Base-by-base conservation (phyloP, 2,797 vertebrate genomes). In the Diplodus sargus region DNA sequence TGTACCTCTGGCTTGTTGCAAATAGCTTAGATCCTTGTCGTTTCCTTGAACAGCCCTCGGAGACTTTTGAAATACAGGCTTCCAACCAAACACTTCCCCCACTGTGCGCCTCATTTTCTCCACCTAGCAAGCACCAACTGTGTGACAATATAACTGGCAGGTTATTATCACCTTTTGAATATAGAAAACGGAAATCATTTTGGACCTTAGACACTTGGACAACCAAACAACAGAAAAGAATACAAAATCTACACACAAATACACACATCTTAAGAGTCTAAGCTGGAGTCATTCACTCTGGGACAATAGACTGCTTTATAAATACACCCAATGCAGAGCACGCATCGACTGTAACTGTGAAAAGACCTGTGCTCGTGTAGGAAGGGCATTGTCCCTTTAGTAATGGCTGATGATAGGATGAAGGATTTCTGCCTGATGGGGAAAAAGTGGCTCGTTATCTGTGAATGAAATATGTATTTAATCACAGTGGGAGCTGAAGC, bases 151-250 rank as follows among this genome's bases (percentile, higher is more conserved):
- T 54, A 56, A 34, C 0, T 28, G 12, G 2, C 30, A 67, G 45
- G 34, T 70, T 66, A 72, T 89, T 70, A 71, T 75, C 54, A 70
- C 25, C 59, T n/a, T 76, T 75, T 76, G 49, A 85, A 64, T 82
- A 58, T 59, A 20, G 53, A 81, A 49, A 17, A 65, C 22, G 8
- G 16, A 47, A 83, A 53, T 63, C 51, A 74, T 68, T 72, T 62
- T 7, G 9, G 58, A 30, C 67, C 28, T 62, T 7, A 20, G 51
- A 48, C 15, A 74, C 3, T 28, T 28, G 4, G 28, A 28, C 28
- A 73, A 53, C 28, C 11, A 49, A 49, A 64, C 34, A 34, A 51
- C n/a, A 49, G 45, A 63, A 58, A n/a, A 66, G 56, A 12, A 42
- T 65, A n/a, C 8, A 4, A 76, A 73, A 78, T 58, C 57, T 65